Evolutionary conservation across 1,140 invertebrate species (phyloP).

Genomic region (Drosophila nikananu): DNA sequence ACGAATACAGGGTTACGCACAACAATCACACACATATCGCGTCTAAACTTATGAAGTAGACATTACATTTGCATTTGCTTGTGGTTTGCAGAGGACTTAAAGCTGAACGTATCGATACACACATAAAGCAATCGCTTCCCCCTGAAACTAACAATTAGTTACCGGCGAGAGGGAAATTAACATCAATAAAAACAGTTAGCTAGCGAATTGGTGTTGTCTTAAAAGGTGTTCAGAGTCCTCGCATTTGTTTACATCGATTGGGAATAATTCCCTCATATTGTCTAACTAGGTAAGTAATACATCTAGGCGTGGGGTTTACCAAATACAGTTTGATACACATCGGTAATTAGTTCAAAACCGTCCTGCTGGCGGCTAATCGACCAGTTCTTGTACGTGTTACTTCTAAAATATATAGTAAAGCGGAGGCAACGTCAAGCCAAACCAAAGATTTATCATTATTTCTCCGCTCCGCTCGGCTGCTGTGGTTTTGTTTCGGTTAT

Average conservation of each 20-base stretch:
- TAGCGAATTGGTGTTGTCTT: constrained; percentile 58
- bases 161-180: constrained; percentile 15
- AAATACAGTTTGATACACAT: constrained; percentile 37
- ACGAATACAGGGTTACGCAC: constrained; percentile 44
- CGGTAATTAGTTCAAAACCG: constrained; percentile 9
- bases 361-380: constrained; percentile 38
- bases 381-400: constrained; percentile 32
- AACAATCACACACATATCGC: constrained; percentile 18
- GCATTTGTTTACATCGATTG: constrained; percentile 47
- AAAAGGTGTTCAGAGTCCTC: constrained; percentile 60
- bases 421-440: constrained; percentile 21
- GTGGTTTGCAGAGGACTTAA: constrained; percentile 24
- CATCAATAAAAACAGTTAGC: constrained; percentile 29
- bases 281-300: constrained; percentile 77
- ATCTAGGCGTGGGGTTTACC: constrained; percentile 39
- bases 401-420: constrained; percentile 15
- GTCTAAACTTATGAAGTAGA: constrained; percentile 30
- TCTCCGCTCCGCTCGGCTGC: constrained; percentile 18
- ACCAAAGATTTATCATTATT: constrained; percentile 4
- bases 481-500: constrained; percentile 35
- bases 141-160: constrained; percentile 15
- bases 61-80: constrained; percentile 11
- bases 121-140: constrained; percentile 60
- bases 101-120: constrained; percentile 53
- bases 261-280: constrained; percentile 82